A percentile compares a stretch with the other conserved stretches of the same genome.
These are phyloP conservation scores for Invenusta paracnida DNA, from an alignment of 2,888 invertebrate genomes.

Conservation along the genomic window DNA sequence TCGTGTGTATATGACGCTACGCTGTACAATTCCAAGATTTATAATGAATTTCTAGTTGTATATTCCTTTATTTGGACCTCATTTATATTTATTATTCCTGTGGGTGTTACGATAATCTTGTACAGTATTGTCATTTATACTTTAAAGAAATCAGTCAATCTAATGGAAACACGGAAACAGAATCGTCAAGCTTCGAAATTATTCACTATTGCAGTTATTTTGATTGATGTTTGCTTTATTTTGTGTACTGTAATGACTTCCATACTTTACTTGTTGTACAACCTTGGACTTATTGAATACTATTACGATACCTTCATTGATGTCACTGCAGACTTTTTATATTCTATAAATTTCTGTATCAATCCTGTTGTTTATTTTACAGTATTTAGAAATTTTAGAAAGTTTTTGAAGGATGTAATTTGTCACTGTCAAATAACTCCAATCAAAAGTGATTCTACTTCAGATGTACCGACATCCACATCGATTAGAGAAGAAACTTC, in stretches of 20 bases:
- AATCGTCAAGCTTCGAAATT: not conserved
- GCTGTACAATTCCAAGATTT: not conserved
- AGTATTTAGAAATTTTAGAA: not conserved
- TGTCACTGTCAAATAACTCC: too few species aligned
- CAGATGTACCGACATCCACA: too few species aligned
- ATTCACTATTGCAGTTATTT: not conserved
- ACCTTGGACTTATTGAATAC: not conserved
- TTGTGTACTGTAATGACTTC: not conserved
- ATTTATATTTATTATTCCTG: not conserved
- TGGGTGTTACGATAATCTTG: not conserved
- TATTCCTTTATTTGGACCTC: not conserved
- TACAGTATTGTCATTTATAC: not conserved
- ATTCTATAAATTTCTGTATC: not conserved
- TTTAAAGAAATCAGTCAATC: not conserved
- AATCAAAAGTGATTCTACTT: too few species aligned
- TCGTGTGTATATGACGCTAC: not conserved
- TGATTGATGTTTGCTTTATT: not conserved
- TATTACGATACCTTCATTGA: not conserved
- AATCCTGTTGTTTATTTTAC: slow-evolving; percentile 10
- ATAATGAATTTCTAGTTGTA: not conserved
- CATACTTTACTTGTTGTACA: not conserved
- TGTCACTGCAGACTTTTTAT: not conserved
- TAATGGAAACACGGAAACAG: not conserved
- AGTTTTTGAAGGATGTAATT: too few species aligned
- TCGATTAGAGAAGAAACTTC: too few species aligned